Evolutionary conservation across 2,113 vertebrate genomes (phyloP).

Genomic region (Leiothrix lutea): DNA sequence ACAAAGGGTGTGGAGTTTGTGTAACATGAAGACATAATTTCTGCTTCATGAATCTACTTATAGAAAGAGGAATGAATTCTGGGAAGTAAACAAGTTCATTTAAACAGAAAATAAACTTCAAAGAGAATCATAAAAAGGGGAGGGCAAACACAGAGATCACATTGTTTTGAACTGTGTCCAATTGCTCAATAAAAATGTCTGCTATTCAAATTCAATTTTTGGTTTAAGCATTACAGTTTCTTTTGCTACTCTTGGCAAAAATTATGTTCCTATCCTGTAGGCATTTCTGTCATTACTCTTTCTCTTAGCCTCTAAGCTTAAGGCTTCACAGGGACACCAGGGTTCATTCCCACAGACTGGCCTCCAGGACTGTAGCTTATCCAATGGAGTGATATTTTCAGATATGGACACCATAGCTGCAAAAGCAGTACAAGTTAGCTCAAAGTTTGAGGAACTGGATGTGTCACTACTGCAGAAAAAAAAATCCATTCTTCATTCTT

Average conservation of each 20-base stretch:
- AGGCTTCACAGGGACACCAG: not conserved
- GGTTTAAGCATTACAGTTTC: not conserved
- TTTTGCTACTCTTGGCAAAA: not conserved
- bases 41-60: constrained; percentile 42
- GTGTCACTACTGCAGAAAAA: not conserved
- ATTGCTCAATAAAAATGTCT: not conserved
- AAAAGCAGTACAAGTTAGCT: not conserved
- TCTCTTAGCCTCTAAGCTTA: not conserved
- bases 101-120: constrained; percentile 43
- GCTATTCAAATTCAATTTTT: not conserved
- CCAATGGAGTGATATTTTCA: not conserved
- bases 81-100: constrained; percentile 54
- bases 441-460: not conserved
- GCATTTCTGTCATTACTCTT: not conserved
- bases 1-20: constrained; percentile 41
- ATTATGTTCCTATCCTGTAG: not conserved
- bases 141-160: not conserved
- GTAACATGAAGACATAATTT: constrained; percentile 23
- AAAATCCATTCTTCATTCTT: not conserved
- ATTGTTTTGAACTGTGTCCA: not conserved
- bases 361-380: not conserved
- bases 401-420: not conserved
- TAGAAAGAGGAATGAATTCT: constrained; percentile 69
- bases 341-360: not conserved
- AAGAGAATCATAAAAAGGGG: constrained; percentile 34